Evolutionary conservation across 2,888 invertebrate species (phyloP).

Genomic region (Beris morrisii): DNA sequence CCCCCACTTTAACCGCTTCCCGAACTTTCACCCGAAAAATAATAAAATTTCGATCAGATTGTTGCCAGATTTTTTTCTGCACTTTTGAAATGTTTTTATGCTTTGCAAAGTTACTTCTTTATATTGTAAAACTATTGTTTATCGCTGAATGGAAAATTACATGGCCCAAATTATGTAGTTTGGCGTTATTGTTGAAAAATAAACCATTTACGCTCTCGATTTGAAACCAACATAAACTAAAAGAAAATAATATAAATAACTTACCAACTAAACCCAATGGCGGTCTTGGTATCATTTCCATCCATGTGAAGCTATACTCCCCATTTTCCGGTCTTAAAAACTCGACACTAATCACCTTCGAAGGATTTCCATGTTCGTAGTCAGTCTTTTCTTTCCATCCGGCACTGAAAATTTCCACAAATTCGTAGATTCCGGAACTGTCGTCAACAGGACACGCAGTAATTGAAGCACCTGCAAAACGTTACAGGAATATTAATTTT

Average conservation of each 20-base stretch:
- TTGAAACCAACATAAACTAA: not conserved
- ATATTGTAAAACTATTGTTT: no score
- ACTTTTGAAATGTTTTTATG: no score
- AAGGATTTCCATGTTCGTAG: conserved; percentile 61
- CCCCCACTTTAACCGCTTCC: no score
- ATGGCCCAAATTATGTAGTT: no score
- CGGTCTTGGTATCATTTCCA: conserved; percentile 69
- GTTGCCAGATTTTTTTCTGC: no score
- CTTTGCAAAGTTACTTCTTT: no score
- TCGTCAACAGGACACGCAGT: conserved; percentile 61
- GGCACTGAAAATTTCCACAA: conserved; percentile 81
- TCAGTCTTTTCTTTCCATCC: conserved; percentile 72
- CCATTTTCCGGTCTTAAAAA: conserved; percentile 76
- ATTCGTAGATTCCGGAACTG: conserved; percentile 61
- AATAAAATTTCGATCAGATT: no score
- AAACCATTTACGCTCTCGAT: no score
- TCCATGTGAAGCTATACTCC: conserved; percentile 77
- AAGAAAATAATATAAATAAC: conserved; percentile 24
- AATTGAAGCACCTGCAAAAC: conserved; percentile 55
- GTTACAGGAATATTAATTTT: conserved; percentile 8
- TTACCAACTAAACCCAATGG: conserved; percentile 56
- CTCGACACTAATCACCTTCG: conserved; percentile 74
- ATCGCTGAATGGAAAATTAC: no score
- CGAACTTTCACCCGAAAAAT: no score
- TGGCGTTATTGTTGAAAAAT: no score